Conservation (phyloP, 2,797 vertebrate species). For the Sebastes miniatus region DNA sequence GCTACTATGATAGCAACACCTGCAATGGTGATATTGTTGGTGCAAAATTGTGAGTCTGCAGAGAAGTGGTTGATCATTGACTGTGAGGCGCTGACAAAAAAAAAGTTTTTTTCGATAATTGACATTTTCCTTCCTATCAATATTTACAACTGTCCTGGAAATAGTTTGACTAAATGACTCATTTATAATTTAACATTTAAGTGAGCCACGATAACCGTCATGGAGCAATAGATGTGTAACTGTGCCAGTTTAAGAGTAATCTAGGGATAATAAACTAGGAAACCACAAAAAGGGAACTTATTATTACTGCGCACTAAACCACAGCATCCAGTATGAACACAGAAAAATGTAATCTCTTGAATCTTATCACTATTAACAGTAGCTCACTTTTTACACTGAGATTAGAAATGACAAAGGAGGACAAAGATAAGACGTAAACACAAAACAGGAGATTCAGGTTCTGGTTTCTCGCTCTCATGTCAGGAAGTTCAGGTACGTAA, state of each 20-base stretch:
- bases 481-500: neutral
- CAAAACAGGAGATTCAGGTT: neutral
- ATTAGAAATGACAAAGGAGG: neutral
- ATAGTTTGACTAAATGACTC: neutral
- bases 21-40: neutral
- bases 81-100: neutral
- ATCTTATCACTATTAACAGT: neutral
- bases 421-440: neutral
- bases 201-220: neutral
- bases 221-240: neutral
- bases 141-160: neutral
- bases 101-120: neutral
- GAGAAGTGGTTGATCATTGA: neutral
- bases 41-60: neutral
- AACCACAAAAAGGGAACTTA: neutral
- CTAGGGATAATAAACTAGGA: neutral
- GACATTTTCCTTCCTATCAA: neutral
- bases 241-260: neutral
- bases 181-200: neutral
- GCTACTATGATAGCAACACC: too few relatives aligned
- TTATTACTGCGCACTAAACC: neutral
- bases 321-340: neutral
- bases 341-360: neutral
- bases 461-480: neutral
- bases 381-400: neutral